Evolutionary conservation across 92 coral and sea anemone species (phyloP).

Genomic region (Porites lobata): DNA sequence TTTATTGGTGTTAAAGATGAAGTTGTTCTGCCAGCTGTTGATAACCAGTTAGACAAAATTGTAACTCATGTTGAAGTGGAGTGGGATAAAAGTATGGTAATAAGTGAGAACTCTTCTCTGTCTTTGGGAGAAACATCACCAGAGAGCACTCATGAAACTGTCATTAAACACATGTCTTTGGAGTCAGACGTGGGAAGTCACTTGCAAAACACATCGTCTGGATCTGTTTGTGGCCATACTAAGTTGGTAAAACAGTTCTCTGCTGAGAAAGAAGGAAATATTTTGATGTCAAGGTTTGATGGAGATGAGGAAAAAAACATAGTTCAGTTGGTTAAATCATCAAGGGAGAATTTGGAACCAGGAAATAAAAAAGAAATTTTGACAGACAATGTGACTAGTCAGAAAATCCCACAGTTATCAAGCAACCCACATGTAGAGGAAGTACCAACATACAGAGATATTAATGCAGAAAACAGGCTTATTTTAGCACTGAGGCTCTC

Average conservation of each 20-base stretch:
- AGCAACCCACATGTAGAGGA: not conserved
- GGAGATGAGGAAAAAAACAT: not conserved
- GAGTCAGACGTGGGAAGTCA: not conserved
- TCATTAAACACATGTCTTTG: not conserved
- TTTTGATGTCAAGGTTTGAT: not conserved
- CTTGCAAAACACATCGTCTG: not conserved
- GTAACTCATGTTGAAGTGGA: not conserved
- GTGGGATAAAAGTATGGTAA: not conserved
- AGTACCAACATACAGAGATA: not conserved
- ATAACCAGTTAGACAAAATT: not conserved
- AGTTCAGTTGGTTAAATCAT: not conserved
- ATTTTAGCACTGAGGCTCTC: constrained; percentile 61
- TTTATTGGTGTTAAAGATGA: not conserved
- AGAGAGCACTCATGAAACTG: not conserved
- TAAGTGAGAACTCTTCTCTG: not conserved
- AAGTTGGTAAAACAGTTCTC: not conserved
- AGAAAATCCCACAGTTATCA: not conserved
- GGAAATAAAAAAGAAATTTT: not conserved
- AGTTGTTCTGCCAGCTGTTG: not conserved
- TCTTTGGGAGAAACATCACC: not conserved
- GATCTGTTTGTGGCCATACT: not conserved
- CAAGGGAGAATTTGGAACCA: not conserved
- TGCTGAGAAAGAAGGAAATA: not conserved
- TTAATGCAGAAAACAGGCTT: constrained; percentile 53
- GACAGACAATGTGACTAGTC: not conserved